A percentile compares a stretch with the other conserved stretches of the same genome.
Conservation (phyloP, 2,888 invertebrate species). For the Hofmannophila pseudospretella region DNA sequence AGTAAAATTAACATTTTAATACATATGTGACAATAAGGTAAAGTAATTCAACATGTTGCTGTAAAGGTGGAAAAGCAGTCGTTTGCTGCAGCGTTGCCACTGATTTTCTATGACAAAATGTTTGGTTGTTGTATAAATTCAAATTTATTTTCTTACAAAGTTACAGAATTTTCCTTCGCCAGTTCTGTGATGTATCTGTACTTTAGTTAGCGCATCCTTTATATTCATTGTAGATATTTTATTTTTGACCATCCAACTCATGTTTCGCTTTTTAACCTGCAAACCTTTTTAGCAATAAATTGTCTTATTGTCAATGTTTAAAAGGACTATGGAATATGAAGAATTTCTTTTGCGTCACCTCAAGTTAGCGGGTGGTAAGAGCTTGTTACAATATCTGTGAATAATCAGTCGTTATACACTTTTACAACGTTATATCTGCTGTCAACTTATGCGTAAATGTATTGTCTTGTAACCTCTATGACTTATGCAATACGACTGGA, state of each 20-base stretch:
- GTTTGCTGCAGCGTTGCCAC: no score
- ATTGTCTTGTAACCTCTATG: constrained; percentile 12
- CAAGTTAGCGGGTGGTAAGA: constrained; percentile 69
- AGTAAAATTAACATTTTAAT: no score
- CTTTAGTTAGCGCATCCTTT: no score
- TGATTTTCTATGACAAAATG: no score
- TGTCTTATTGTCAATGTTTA: constrained; percentile 19
- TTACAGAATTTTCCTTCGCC: no score
- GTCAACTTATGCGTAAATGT: constrained; percentile 3
- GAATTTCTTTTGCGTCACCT: constrained; percentile 56
- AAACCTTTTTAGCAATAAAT: constrained; percentile 22
- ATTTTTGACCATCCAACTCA: not conserved
- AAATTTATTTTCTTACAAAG: no score
- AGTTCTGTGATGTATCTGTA: no score
- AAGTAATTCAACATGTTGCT: no score
- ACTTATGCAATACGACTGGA: constrained; percentile 25
- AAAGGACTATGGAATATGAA: constrained; percentile 34
- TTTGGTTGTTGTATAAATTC: no score
- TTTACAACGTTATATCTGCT: constrained; percentile 24
- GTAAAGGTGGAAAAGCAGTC: no score
- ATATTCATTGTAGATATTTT: constrained; percentile 8
- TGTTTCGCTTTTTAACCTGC: not conserved
- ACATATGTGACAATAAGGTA: no score
- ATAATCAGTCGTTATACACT: constrained; percentile 58
- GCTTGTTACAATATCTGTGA: constrained; percentile 65